Conservation (phyloP, 2,113 vertebrate species). For the Prunella fulvescens region DNA sequence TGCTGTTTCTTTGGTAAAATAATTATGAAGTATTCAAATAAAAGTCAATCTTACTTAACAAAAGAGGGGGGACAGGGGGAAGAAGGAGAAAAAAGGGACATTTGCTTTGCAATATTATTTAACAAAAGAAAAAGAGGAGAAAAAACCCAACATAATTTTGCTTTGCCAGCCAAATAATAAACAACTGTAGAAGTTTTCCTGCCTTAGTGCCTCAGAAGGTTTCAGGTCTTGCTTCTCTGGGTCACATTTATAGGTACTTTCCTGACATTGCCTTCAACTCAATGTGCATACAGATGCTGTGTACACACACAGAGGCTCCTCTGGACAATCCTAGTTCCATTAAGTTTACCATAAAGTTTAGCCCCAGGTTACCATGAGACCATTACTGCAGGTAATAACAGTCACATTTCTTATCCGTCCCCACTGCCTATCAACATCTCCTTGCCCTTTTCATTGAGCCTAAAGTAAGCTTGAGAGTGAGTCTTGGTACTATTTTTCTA, state of each 20-base stretch:
- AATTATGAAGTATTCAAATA: neutral
- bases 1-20: neutral
- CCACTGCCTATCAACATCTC: neutral
- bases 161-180: neutral
- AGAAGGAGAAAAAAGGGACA: neutral
- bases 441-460: neutral
- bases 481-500: neutral
- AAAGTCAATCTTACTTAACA: neutral
- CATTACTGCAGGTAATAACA: neutral
- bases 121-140: fast-evolving
- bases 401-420: neutral
- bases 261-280: neutral
- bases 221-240: neutral
- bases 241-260: neutral
- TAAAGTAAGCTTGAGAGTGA: neutral
- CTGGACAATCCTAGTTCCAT: neutral
- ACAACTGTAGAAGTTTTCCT: neutral
- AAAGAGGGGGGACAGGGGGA: neutral
- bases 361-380: neutral
- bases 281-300: fast-evolving
- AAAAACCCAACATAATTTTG: neutral
- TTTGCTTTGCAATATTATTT: neutral
- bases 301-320: neutral
- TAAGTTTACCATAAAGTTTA: neutral
- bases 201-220: neutral